These are phyloP conservation scores for Heliornis fulica DNA, from an alignment of 2,113 vertebrate genomes.

Conservation along the genomic window DNA sequence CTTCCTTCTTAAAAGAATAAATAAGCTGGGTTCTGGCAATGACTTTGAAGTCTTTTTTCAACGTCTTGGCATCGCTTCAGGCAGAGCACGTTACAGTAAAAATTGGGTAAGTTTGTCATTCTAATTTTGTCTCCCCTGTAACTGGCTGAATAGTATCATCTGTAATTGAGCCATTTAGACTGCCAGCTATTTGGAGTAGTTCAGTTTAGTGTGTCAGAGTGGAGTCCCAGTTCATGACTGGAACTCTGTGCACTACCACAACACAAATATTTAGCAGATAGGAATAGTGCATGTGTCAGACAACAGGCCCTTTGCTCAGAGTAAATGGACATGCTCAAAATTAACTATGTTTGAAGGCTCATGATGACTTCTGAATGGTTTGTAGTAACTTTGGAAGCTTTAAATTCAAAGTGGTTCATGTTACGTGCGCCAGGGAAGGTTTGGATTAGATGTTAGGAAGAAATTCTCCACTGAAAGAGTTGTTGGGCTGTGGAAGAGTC, in stretches of 20 bases:
- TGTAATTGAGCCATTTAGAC: background rate
- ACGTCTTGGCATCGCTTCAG: constrained; percentile 90
- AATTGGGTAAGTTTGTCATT: constrained; percentile 79
- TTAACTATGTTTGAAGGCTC: background rate
- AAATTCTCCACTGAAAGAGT: too few species aligned
- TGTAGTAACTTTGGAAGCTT: background rate
- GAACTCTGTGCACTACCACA: background rate
- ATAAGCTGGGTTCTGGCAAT: constrained; percentile 94
- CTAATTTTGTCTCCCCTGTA: background rate
- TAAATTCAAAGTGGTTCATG: background rate
- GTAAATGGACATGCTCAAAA: background rate
- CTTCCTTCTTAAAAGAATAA: constrained; percentile 82
- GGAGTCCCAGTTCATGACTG: background rate
- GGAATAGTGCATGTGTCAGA: background rate
- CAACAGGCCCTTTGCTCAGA: background rate
- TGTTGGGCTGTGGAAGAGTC: too few species aligned
- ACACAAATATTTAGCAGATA: background rate
- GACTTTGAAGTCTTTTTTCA: constrained; percentile 98
- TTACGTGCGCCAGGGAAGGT: too few species aligned
- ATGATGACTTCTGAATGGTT: too few species aligned
- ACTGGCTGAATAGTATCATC: background rate
- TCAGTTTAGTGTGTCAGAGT: background rate
- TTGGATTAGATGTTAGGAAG: too few species aligned
- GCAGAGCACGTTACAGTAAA: constrained; percentile 92
- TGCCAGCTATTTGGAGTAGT: background rate